Evolutionary conservation across 2,888 invertebrate species (phyloP), one percentile per base, ranked within the genome.

Genomic region (Perdita meconis): DNA sequence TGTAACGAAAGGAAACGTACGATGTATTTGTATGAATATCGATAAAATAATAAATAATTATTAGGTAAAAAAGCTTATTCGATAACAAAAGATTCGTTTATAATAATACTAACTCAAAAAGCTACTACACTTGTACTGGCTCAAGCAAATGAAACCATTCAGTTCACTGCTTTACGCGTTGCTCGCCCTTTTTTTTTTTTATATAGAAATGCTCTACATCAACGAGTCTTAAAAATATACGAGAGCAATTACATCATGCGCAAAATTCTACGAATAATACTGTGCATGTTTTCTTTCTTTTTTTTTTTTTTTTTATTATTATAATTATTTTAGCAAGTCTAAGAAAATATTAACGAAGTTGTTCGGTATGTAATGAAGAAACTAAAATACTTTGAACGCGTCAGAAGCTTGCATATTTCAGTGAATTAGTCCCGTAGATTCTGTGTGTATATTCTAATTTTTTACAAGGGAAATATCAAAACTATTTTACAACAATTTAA

Each of bases 31-130:
- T 70, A 57, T 13, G 57, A 47, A 56, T 74, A 85, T 59, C 63
- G 51, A 79, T 81, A 85, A 85, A 85, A 74, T 83, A 89, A 88
- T 88, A 88, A 88, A 89, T 88, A 87, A 74, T 81, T 80, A 68
- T 78, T 67, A 76, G 68, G 78, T 65, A 69, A 80, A 69, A 82
- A 79, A 73, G 76, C 60, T 65, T 67, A 38, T 73, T 68, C 47
- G 57, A 36, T 57, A 78, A 79, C 69, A 63, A 73, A 66, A 72
- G 70, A 42, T 68, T 64, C 53, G 56, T 72, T 73, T 55, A 59
- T 60, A 82, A 73, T 84, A 86, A 22, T 69, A 78, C 69, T 82
- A 85, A 74, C 30, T 55, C 53, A 56, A 55, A 78, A 75, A 42
- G 82, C 70, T 77, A 74, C 67, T 47, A 82, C 57, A 44, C 71